phyloP scores from a whole-genome alignment of 2,113 vertebrate species.

The Chlorodrepanis virens region DNA sequence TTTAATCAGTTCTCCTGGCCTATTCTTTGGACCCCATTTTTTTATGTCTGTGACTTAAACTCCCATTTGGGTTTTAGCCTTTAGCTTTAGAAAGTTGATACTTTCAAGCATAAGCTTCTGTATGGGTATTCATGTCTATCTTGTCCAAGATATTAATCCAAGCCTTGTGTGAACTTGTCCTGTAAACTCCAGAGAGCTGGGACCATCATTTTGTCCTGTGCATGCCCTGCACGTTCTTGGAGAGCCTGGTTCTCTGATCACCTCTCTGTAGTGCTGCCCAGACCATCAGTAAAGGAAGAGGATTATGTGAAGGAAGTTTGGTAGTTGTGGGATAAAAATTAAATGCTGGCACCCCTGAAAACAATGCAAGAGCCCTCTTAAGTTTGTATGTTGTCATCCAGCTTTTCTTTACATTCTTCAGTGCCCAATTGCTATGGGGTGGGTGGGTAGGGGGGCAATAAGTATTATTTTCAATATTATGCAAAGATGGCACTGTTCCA shows the following conservation, averaged over 20 bases:
- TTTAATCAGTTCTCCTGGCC: background rate
- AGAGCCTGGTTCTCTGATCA: background rate
- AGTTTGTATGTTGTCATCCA: background rate
- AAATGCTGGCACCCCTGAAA: background rate
- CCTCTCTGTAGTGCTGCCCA: background rate
- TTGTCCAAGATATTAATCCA: background rate
- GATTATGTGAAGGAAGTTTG: background rate
- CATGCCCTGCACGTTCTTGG: background rate
- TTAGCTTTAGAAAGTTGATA: background rate
- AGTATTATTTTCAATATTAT: background rate
- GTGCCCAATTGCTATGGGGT: background rate
- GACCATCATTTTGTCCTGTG: background rate
- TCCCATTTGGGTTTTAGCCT: background rate
- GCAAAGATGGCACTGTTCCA: background rate
- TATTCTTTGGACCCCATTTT: background rate
- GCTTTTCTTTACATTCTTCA: background rate
- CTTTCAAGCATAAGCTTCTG: background rate
- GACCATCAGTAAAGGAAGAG: background rate
- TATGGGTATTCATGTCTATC: background rate
- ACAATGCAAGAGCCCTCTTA: background rate
- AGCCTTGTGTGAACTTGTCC: background rate
- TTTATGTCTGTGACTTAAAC: background rate
- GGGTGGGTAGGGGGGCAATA: too few relatives aligned
- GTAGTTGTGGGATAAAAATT: background rate
- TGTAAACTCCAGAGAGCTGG: background rate